A percentile compares a stretch with the other conserved stretches of the same genome.
Conservation (phyloP, 2,113 vertebrate species). For the Setophaga kirtlandii region DNA sequence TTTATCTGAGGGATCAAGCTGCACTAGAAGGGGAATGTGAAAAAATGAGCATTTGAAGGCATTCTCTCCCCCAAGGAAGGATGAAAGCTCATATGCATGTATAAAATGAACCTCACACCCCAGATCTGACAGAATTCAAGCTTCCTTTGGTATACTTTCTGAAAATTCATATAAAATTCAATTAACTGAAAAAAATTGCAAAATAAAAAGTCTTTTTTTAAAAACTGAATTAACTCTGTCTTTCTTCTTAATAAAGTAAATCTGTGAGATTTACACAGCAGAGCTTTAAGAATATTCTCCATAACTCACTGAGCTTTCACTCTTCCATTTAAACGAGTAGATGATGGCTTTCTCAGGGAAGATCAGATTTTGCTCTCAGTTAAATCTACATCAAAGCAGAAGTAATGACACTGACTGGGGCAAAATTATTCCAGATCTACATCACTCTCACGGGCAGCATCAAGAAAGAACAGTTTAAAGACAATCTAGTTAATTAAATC, state of each 20-base stretch:
- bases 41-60: constrained; percentile 3
- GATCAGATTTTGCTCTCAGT: not conserved
- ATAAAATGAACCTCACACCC: not conserved
- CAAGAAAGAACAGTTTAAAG: not conserved
- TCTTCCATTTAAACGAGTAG: not conserved
- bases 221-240: not conserved
- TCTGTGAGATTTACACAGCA: not conserved
- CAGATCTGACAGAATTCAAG: not conserved
- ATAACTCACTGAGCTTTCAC: not conserved
- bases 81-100: not conserved
- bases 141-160: not conserved
- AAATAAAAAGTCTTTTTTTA: not conserved
- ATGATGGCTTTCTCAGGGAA: not conserved
- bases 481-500: not conserved
- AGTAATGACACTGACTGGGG: not conserved
- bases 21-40: not conserved
- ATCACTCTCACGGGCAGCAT: not conserved
- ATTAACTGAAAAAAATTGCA: not conserved
- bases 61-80: not conserved
- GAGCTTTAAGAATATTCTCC: not conserved
- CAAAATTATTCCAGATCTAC: not conserved
- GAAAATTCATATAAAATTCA: not conserved
- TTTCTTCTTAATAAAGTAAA: not conserved
- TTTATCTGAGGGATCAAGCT: constrained; percentile 16
- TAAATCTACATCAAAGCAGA: not conserved